Percentiles rank a stretch among this genome's conserved stretches.
Conservation (phyloP, 2,797 vertebrate genomes). For the Anomalospiza imberbis region DNA sequence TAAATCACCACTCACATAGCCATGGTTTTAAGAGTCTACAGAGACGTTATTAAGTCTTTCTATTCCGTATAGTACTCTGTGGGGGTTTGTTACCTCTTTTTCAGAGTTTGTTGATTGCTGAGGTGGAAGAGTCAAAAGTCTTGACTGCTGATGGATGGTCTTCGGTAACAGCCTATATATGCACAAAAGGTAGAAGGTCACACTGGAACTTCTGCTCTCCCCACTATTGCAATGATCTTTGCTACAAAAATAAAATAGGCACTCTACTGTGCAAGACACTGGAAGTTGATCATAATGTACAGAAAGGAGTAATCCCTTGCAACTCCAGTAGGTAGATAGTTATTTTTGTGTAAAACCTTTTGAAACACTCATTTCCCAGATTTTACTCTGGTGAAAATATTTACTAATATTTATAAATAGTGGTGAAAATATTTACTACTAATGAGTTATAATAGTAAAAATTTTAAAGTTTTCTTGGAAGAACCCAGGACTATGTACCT, state of each 20-base stretch:
- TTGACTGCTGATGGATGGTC: background rate
- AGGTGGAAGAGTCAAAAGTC: background rate
- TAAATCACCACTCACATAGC: slow-evolving; percentile 42
- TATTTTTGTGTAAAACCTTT: background rate
- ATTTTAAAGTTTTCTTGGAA: background rate
- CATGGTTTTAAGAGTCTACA: slow-evolving; percentile 56
- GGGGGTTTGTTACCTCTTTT: slow-evolving; percentile 22
- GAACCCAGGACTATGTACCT: background rate
- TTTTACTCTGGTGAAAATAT: background rate
- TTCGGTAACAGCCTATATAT: background rate
- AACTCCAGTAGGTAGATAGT: background rate
- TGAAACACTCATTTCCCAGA: background rate
- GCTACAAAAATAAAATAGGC: background rate
- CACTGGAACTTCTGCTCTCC: background rate
- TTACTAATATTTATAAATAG: background rate
- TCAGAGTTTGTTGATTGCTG: background rate
- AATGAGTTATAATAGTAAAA: background rate
- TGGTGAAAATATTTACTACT: background rate
- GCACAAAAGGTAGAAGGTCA: background rate
- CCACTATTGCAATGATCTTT: background rate
- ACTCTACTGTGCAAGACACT: background rate
- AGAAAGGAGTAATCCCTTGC: background rate
- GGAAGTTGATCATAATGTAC: background rate
- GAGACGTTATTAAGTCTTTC: slow-evolving; percentile 60
- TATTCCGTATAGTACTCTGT: background rate